phyloP scores from a whole-genome alignment of 1,140 invertebrate species.

The Aphelenchoides besseyi region DNA sequence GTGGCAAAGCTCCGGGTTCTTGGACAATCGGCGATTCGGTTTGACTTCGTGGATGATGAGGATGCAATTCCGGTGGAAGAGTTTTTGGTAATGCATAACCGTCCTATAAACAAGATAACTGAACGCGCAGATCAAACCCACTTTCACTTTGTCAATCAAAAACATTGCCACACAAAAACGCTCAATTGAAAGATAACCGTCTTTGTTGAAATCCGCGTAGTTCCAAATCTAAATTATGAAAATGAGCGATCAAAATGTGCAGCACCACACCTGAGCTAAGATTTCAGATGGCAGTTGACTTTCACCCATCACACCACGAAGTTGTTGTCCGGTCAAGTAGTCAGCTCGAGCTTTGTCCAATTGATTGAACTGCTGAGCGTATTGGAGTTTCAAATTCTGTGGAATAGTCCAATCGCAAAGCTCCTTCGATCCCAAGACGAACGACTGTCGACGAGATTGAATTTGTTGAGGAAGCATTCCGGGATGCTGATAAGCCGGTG shows the following conservation, averaged over 20 bases:
- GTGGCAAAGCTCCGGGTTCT: conserved; percentile 48
- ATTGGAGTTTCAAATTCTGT: conserved; percentile 83
- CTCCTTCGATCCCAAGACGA: conserved; percentile 44
- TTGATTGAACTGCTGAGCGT: conserved; percentile 86
- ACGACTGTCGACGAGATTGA: conserved; percentile 30
- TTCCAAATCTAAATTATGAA: no score
- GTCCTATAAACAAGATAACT: conserved; percentile 34
- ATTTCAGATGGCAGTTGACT: conserved; percentile 81
- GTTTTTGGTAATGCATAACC: conserved; percentile 51
- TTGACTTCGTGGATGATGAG: conserved; percentile 38
- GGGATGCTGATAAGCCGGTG: conserved; percentile 16
- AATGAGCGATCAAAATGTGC: no score
- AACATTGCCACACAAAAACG: conserved; percentile 61
- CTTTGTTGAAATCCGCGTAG: conserved; percentile 60
- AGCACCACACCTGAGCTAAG: conserved; percentile 87
- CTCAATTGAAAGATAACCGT: conserved; percentile 57
- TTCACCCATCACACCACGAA: conserved; percentile 86
- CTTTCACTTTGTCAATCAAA: conserved; percentile 61
- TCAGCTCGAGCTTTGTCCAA: conserved; percentile 52
- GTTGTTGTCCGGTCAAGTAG: conserved; percentile 75
- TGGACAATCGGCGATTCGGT: conserved; percentile 41
- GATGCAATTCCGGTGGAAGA: conserved; percentile 51
- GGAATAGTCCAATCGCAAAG: conserved; percentile 44
- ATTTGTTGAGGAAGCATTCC: conserved; percentile 6
- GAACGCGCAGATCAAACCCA: conserved; percentile 18